Evolutionary conservation across 2,113 vertebrate genomes (phyloP).

Genomic region (Macroglossus sobrinus): DNA sequence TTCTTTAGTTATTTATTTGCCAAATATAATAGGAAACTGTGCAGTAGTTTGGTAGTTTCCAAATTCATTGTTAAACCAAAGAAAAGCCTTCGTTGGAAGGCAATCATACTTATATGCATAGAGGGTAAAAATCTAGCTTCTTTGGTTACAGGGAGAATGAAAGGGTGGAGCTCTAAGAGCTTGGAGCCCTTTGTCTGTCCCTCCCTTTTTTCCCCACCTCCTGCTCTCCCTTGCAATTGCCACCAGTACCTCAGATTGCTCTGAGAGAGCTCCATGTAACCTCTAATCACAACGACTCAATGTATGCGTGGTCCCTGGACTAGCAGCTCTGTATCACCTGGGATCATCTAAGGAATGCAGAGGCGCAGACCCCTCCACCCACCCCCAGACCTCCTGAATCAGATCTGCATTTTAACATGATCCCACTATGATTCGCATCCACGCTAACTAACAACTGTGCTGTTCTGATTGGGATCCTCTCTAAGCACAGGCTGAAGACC

Average conservation of each 20-base stretch:
- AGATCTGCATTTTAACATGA: background rate
- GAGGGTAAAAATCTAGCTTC: background rate
- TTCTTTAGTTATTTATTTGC: background rate
- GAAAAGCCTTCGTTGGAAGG: background rate
- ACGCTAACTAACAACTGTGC: too few species aligned
- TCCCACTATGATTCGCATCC: background rate
- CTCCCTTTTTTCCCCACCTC: background rate
- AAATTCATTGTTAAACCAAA: background rate
- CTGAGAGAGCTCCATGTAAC: background rate
- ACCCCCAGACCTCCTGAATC: background rate
- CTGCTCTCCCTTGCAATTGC: too few species aligned
- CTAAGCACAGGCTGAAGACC: background rate
- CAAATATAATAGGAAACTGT: background rate
- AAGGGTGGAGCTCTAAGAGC: background rate
- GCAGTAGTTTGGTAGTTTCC: background rate
- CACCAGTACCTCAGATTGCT: background rate
- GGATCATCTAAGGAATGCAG: background rate
- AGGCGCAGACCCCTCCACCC: background rate
- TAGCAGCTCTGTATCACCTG: background rate
- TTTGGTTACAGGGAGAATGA: accelerated
- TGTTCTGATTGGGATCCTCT: background rate
- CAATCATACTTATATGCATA: background rate
- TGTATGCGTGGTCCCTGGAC: background rate
- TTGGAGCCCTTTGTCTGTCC: too few species aligned
- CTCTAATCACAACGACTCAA: background rate